phyloP scores from a whole-genome alignment of 92 coral and sea anemone species.

The Zoanthus sociatus region DNA sequence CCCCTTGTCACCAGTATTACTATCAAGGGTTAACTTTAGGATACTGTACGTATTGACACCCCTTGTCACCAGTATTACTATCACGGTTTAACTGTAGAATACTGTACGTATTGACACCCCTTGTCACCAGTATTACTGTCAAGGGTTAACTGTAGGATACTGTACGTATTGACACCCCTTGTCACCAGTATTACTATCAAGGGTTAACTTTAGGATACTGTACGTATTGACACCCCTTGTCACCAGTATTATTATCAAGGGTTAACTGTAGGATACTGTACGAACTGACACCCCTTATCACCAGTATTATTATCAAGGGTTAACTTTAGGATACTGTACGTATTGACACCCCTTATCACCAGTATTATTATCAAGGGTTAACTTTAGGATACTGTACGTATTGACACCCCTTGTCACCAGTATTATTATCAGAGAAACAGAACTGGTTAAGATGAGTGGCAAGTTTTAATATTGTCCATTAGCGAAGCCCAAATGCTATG shows the following conservation, averaged over 20 bases:
- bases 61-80: background rate
- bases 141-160: too few species aligned
- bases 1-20: background rate
- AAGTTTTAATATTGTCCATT: slow-evolving; percentile 28
- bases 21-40: too few species aligned
- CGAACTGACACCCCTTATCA: slow-evolving; percentile 21
- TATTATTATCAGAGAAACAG: background rate
- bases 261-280: too few species aligned
- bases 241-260: background rate
- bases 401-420: slow-evolving; percentile 36
- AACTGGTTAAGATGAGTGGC: slow-evolving; percentile 32
- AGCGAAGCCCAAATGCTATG: slow-evolving; percentile 41
- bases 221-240: slow-evolving; percentile 25
- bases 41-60: background rate
- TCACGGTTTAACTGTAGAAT: too few species aligned
- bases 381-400: background rate
- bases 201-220: too few species aligned
- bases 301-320: background rate
- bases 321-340: too few species aligned
- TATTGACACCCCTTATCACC: slow-evolving; percentile 38
- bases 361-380: background rate
- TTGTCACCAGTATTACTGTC: background rate
- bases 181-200: background rate
- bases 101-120: background rate
- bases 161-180: background rate